Percentiles rank a stretch among this genome's conserved stretches.
phyloP scores from a whole-genome alignment of 2,113 vertebrate genomes.

The Phylloscopus trochiloides region DNA sequence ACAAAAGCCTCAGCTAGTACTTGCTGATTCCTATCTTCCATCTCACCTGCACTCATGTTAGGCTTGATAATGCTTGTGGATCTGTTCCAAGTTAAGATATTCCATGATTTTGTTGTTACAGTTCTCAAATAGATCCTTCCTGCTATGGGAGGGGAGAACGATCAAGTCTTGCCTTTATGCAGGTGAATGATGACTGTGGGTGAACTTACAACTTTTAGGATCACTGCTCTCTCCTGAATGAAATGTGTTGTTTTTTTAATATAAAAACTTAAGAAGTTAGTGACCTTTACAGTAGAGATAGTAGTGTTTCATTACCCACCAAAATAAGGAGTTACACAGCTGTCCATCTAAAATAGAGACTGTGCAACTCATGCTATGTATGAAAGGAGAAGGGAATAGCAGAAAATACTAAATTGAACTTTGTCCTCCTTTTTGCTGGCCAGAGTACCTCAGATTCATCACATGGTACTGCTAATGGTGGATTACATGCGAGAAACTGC shows the following conservation, averaged over 20 bases:
- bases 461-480: not conserved
- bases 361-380: not conserved
- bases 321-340: not conserved
- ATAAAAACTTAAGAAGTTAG: not conserved
- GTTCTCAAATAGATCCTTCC: not conserved
- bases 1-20: not conserved
- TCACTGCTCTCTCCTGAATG: not conserved
- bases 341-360: not conserved
- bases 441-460: not conserved
- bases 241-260: not conserved
- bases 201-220: not conserved
- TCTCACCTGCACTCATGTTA: not conserved
- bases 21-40: not conserved
- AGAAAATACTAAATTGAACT: not conserved
- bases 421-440: not conserved
- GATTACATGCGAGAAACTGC: not conserved
- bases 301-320: not conserved
- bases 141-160: not conserved
- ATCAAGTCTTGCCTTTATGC: not conserved
- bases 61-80: not conserved
- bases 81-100: not conserved
- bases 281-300: not conserved
- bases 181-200: not conserved
- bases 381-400: not conserved
- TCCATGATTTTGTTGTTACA: not conserved